Base-by-base conservation (phyloP, 2,888 invertebrate species). In the Nephrotoma guestfalica region DNA sequence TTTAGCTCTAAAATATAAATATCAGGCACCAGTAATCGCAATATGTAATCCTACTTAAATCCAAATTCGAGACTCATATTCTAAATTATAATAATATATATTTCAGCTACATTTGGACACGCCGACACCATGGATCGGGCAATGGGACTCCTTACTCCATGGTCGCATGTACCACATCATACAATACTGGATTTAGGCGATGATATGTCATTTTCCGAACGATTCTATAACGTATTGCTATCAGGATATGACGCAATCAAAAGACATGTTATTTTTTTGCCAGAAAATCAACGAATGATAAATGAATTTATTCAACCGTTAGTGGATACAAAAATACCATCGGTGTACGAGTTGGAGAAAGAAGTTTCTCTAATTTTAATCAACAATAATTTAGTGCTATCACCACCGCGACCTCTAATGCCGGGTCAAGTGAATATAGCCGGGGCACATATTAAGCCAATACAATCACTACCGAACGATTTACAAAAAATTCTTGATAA, bases 321-420 rank as follows among this genome's bases (percentile, higher is more conserved):
- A 86, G 87, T 9, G 2, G 90, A 86, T 30, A 90, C 89, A 51
- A 88, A 90, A 0, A 86, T 92, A 9, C 93, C 93, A 0, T 89
- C 91, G 5, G 89, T 93, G 0, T 89, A 90, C 0, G 91, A 93
- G 11, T 87, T 93, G 51, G 92, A 93, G 88, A 91, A 90, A 11
- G 92, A 91, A 86, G 91, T 93, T 6, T 92, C 93, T 0, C 86
- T 93, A 42, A 90, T 93, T 87, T 88, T 94, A 51, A 90, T 92
- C 2, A 93, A 94, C 88, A 92, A 92, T 9, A 93, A 93, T 89
- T 91, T 91, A 83, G 91, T 91, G 84, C 88, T 93, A 15, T 91
- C 92, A 86, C 89, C 92, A 4, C 91, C 92, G 0, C 90, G 92
- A 42, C 93, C 93, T 0, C 89, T 90, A 4, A 91, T 91, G 90